Evolutionary conservation across 2,113 vertebrate genomes (phyloP), one percentile per base, ranked within the genome.

Genomic region (Progne subis): DNA sequence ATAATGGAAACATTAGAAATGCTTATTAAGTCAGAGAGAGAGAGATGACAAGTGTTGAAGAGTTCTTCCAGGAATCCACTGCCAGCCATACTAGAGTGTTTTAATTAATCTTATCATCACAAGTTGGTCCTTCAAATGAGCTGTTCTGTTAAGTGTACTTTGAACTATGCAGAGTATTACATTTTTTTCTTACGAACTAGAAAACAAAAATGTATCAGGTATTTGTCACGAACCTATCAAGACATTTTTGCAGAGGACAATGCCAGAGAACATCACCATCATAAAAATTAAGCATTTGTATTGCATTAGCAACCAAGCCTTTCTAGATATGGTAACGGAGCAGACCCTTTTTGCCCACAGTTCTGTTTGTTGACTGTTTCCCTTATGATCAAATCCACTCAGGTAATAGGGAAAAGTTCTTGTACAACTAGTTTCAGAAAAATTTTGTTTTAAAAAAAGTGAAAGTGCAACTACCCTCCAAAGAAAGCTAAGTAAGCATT

Each of bases 11-110:
- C 3, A 46, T 25, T 57, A 68, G 14, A 89, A 84, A 59, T 0
- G 3, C 32, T 50, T 50, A 56, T 28, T 57, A 82, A 46, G 67
- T 31, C 34, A 32, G 17, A 60, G 55, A 75, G 15, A 41, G n/a
- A 32, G 55, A 57, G 18, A 78, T 28, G 23, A 37, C n/a, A 82
- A 94, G 34, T 24, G 12, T 56, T 69, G 64, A 31, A 31, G 34
- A 75, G n/a, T 39, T 91, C 86, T 89, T 69, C 50, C 68, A 91
- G 63, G 79, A 92, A 92, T 50, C 21, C 25, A 60, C 26, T 46
- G 55, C 47, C 70, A 90, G 43, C 6, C 65, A n/a, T 41, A 59
- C 59, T 39, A 71, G 23, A 65, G 74, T 64, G 18, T 50, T 93
- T 67, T 72, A 91, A 87, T 52, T 49, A 77, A 71, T 63, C 64